These are phyloP conservation scores for Hydrolagus colliei DNA, from an alignment of 2,797 vertebrate genomes.

Conservation along the genomic window DNA sequence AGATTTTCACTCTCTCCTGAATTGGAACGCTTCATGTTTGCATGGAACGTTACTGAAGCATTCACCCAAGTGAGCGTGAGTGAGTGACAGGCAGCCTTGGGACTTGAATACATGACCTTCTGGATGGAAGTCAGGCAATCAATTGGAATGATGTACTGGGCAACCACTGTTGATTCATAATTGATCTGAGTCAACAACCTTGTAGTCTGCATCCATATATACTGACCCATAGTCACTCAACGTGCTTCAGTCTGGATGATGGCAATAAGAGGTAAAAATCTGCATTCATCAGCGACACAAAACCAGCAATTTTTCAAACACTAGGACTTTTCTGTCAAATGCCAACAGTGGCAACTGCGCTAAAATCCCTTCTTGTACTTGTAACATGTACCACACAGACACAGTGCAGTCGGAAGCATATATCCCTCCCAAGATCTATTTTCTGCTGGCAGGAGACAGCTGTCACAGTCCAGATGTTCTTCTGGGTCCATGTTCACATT, in stretches of 20 bases:
- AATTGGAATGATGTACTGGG: conserved; percentile 7
- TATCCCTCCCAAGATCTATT: not conserved
- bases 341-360: not conserved
- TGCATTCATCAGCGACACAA: not conserved
- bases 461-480: not conserved
- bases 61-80: not conserved
- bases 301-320: too few species aligned
- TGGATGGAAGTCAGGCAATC: not conserved
- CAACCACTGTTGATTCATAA: not conserved
- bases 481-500: not conserved
- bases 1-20: too few species aligned
- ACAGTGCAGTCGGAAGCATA: not conserved
- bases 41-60: too few species aligned
- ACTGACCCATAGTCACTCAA: not conserved
- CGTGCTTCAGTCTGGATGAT: not conserved
- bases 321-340: too few species aligned
- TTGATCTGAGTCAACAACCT: not conserved
- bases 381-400: not conserved
- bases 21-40: too few species aligned
- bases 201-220: not conserved
- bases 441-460: not conserved
- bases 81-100: conserved; percentile 8
- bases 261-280: not conserved
- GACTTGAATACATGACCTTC: not conserved
- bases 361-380: not conserved